phyloP scores from a whole-genome alignment of 2,888 invertebrate genomes.

The Hydrotaea cyrtoneurina region DNA sequence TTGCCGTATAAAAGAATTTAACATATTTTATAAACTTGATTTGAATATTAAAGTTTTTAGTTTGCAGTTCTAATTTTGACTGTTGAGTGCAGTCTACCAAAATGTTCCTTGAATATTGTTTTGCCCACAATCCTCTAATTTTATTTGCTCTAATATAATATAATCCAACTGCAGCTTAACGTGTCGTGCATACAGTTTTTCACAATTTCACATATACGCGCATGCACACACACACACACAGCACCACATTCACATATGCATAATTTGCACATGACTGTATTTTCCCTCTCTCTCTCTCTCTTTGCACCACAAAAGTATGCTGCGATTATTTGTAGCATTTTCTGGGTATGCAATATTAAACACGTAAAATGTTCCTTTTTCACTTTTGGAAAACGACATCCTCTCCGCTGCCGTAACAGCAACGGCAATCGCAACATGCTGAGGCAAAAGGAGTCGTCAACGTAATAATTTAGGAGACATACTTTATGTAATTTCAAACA shows the following conservation, averaged over 20 bases:
- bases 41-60: neutral
- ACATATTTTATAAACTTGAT: too few relatives aligned
- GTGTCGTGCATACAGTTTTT: slow-evolving; percentile 31
- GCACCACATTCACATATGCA: neutral
- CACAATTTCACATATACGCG: slow-evolving; percentile 7
- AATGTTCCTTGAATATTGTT: slow-evolving; percentile 17
- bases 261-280: slow-evolving; percentile 55
- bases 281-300: neutral
- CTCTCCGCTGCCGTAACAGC: neutral
- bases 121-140: slow-evolving; percentile 33
- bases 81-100: neutral
- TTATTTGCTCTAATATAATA: slow-evolving; percentile 32
- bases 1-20: too few relatives aligned
- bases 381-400: slow-evolving; percentile 31
- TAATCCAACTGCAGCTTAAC: slow-evolving; percentile 36
- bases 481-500: slow-evolving; percentile 25
- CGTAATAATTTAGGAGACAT: slow-evolving; percentile 35
- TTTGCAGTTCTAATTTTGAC: neutral
- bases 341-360: slow-evolving; percentile 30
- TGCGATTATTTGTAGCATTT: slow-evolving; percentile 26
- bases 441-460: slow-evolving; percentile 4
- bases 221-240: neutral
- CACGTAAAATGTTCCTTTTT: slow-evolving; percentile 28
- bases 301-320: slow-evolving; percentile 13
- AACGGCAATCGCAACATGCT: neutral